phyloP scores from a whole-genome alignment of 1,140 invertebrate species.

The Melitaea cinxia region DNA sequence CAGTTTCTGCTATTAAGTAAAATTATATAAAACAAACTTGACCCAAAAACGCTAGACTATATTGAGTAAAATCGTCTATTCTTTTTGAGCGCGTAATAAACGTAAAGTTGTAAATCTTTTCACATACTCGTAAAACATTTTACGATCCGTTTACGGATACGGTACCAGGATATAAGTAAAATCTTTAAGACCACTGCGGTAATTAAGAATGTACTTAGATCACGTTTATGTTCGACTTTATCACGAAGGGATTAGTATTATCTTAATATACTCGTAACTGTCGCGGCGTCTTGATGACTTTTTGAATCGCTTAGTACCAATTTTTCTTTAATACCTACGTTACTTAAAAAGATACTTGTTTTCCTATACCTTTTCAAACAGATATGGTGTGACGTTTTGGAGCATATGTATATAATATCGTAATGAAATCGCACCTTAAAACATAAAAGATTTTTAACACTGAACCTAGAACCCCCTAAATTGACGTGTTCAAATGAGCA shows the following conservation, averaged over 20 bases:
- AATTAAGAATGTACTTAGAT: slow-evolving; percentile 37
- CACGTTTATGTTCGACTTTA: slow-evolving; percentile 28
- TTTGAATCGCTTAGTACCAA: not conserved
- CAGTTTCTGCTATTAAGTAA: too few species aligned
- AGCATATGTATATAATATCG: too few species aligned
- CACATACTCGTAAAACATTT: slow-evolving; percentile 34
- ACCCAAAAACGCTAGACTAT: not conserved
- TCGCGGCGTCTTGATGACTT: slow-evolving; percentile 5
- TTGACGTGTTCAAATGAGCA: too few species aligned
- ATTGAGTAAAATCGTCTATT: slow-evolving; percentile 11
- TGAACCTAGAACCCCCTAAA: too few species aligned
- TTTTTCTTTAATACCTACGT: not conserved
- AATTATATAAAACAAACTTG: slow-evolving; percentile 13
- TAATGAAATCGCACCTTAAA: too few species aligned
- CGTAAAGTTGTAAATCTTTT: slow-evolving; percentile 39
- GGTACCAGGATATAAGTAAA: slow-evolving; percentile 35
- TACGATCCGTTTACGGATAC: slow-evolving; percentile 40
- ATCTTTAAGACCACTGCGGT: slow-evolving; percentile 35
- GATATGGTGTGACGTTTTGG: too few species aligned
- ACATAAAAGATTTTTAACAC: too few species aligned
- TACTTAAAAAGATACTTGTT: too few species aligned
- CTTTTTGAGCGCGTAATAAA: slow-evolving; percentile 28
- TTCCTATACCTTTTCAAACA: too few species aligned
- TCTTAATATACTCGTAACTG: slow-evolving; percentile 5
- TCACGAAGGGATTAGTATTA: slow-evolving; percentile 29